Percentiles rank a stretch among this genome's conserved stretches.
Evolutionary conservation across 2,888 invertebrate species (phyloP).

Genomic region (Cordylochernes scorpioides): DNA sequence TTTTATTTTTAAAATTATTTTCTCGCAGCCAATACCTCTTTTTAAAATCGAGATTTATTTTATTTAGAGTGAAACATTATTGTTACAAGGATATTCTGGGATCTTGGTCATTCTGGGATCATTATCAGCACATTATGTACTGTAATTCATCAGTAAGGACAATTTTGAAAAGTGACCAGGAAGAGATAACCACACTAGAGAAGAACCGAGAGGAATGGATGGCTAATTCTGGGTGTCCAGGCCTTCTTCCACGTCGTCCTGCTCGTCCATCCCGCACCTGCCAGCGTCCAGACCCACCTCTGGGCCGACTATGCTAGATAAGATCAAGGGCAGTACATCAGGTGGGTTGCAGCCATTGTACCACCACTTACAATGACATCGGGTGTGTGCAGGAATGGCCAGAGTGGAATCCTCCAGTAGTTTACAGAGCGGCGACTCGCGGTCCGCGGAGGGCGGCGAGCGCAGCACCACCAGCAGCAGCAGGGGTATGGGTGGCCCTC

Average conservation of each 20-base stretch:
- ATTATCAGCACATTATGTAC: no score
- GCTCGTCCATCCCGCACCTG: conserved; percentile 2
- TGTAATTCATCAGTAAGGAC: no score
- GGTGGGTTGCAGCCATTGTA: not conserved
- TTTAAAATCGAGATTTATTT: no score
- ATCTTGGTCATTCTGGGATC: no score
- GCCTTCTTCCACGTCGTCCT: conserved; percentile 4
- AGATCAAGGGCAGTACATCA: not conserved
- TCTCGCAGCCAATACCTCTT: no score
- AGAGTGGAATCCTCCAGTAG: not conserved
- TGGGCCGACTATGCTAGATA: not conserved
- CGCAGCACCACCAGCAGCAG: not conserved
- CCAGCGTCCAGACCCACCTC: conserved; percentile 1
- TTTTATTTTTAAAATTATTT: no score
- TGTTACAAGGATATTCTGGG: no score
- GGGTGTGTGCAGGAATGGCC: not conserved
- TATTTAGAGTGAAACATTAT: no score
- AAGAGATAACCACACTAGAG: not conserved
- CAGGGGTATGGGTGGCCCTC: no score
- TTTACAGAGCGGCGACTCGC: not conserved
- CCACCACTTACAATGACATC: not conserved
- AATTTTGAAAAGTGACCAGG: no score
- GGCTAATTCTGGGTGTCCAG: conserved; percentile 1
- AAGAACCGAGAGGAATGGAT: not conserved
- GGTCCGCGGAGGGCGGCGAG: not conserved